Percentiles rank a stretch among this genome's conserved stretches.
phyloP scores from a whole-genome alignment of 2,888 invertebrate species.

The Nudaria mundana region DNA sequence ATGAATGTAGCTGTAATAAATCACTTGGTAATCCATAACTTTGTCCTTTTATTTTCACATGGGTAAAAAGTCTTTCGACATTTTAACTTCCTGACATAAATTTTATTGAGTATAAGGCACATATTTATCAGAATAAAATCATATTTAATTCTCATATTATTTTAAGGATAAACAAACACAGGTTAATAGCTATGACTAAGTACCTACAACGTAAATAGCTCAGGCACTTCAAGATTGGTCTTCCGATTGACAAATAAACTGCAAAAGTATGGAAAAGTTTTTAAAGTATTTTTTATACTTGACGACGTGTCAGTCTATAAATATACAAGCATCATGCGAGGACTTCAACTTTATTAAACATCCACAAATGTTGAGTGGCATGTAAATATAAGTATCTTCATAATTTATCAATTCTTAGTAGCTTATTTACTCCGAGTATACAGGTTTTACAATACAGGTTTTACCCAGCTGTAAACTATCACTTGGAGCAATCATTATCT shows the following conservation, averaged over 20 bases:
- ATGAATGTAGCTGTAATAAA: conserved; percentile 5
- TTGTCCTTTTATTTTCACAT: no score
- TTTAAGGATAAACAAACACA: not conserved
- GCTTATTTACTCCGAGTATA: no score
- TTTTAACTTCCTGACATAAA: no score
- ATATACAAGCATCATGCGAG: not conserved
- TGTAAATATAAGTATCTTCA: not conserved
- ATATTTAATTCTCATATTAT: not conserved
- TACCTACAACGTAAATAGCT: not conserved
- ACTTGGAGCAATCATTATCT: no score
- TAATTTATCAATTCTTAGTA: no score
- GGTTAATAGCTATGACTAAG: not conserved
- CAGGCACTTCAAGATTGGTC: not conserved
- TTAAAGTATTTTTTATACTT: no score
- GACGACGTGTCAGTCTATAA: conserved; percentile 5
- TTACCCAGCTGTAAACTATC: no score
- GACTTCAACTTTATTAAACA: not conserved
- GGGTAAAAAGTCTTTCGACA: no score
- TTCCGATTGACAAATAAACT: no score
- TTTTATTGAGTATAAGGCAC: not conserved
- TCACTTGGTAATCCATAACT: not conserved
- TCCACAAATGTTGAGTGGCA: not conserved
- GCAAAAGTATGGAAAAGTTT: no score
- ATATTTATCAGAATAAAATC: not conserved
- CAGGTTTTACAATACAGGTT: no score